Percentiles rank a stretch among this genome's conserved stretches.
These are phyloP conservation scores for Columba guinea DNA, from an alignment of 2,797 vertebrate species.

Conservation along the genomic window DNA sequence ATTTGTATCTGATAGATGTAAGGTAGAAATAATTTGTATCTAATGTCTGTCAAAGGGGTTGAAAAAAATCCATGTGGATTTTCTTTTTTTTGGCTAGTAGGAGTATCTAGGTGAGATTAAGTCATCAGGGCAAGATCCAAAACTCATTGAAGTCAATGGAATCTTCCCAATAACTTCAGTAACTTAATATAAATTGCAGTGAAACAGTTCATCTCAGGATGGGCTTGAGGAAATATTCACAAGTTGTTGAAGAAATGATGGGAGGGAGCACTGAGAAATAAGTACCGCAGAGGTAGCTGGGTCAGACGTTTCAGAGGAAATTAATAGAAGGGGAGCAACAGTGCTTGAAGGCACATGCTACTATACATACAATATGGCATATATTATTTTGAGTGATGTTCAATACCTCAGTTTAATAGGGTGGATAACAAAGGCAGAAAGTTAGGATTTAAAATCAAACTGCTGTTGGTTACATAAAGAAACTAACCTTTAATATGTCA, in stretches of 20 bases:
- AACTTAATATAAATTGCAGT: background rate
- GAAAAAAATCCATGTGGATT: background rate
- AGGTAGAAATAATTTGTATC: background rate
- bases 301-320: background rate
- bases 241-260: background rate
- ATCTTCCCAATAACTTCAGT: background rate
- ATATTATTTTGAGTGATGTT: slow-evolving; percentile 43
- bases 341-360: slow-evolving; percentile 33
- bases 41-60: background rate
- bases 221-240: background rate
- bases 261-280: background rate
- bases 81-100: background rate
- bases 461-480: background rate
- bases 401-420: slow-evolving; percentile 3
- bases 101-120: background rate
- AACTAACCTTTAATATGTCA: background rate
- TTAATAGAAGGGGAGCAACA: slow-evolving; percentile 10
- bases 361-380: background rate
- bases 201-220: background rate
- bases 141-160: background rate
- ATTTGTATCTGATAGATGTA: background rate
- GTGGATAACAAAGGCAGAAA: slow-evolving; percentile 48
- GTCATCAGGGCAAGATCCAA: background rate
- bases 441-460: slow-evolving; percentile 45
- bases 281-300: background rate